Evolutionary conservation across 2,888 invertebrate genomes (phyloP), one percentile per base, ranked within the genome.

Genomic region (Toxonevra muliebris): DNA sequence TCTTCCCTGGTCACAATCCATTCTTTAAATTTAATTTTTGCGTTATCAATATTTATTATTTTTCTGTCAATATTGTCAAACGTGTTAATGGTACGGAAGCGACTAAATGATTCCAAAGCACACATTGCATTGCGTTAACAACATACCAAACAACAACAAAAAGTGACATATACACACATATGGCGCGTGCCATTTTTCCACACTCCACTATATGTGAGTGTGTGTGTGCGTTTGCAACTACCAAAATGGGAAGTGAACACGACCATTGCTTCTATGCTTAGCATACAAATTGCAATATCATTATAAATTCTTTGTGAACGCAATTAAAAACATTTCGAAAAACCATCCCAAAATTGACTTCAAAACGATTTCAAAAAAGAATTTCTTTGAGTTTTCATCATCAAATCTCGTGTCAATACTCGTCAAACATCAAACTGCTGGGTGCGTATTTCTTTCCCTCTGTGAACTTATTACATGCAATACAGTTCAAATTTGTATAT

Each of bases 21-120:
- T 30, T 30, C 30, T 30, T 30, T 30, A 30, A 30, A 30, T 30
- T 30, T 30, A 7, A 4, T 48, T 48, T 48, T 48, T 48, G 50
- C 50, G 8, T 60, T 60, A 13, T 54, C 30, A 30, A 30, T 30
- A 30, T 30, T 30, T 30, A 30, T 60, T 53, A 54, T 63, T 62
- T 54, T 68, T 60, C 43, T 67, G 60, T 72, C 65, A 67, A 64
- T 69, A 68, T 60, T 64, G 60, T 70, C 71, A 74, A 72, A 78
- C 78, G 77, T 78, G 79, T 76, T 77, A 76, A 75, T 77, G 74
- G 77, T 77, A 78, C 79, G 81, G 81, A 80, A 80, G 78, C 79
- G n/a, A 60, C 19, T 13, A 59, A 30, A 65, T 17, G 41, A 45
- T 48, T 64, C 41, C 57, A 48, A 12, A 19, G 9, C 48, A 57